A percentile compares a stretch with the other conserved stretches of the same genome.
phyloP scores from a whole-genome alignment of 2,888 invertebrate species.

The Rambutsinella grinnellia region DNA sequence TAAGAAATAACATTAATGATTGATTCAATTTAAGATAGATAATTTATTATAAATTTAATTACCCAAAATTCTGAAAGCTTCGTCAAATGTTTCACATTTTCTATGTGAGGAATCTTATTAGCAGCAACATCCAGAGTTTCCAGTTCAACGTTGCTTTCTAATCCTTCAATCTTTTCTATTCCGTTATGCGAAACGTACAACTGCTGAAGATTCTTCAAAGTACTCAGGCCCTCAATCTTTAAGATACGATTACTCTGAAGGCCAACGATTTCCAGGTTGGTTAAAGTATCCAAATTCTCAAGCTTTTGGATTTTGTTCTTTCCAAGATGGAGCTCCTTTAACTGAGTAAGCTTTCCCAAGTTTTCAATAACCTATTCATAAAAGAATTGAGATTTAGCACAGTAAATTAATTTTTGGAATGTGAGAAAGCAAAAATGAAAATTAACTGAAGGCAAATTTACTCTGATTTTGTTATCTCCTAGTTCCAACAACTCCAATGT shows the following conservation, averaged over 20 bases:
- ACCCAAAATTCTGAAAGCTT: slow-evolving; percentile 97
- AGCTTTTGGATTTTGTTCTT: slow-evolving; percentile 95
- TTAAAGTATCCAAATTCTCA: slow-evolving; percentile 81
- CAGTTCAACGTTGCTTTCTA: slow-evolving; percentile 78
- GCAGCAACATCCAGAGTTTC: slow-evolving; percentile 91
- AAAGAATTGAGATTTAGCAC: slow-evolving; percentile 16
- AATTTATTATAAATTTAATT: slow-evolving; percentile 67
- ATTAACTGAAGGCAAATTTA: slow-evolving; percentile 69
- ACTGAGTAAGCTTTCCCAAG: slow-evolving; percentile 79
- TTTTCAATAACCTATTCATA: slow-evolving; percentile 84
- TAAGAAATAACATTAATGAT: slow-evolving; percentile 25
- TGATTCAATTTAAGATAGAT: slow-evolving; percentile 5
- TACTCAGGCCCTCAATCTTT: slow-evolving; percentile 87
- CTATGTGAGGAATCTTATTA: slow-evolving; percentile 85
- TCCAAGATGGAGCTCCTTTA: slow-evolving; percentile 88
- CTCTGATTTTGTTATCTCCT: slow-evolving; percentile 93
- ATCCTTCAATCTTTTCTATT: slow-evolving; percentile 81
- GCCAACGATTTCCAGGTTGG: slow-evolving; percentile 83
- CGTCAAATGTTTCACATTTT: slow-evolving; percentile 81
- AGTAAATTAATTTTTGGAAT: slow-evolving; percentile 2
- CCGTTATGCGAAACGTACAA: slow-evolving; percentile 96
- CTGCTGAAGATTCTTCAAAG: slow-evolving; percentile 82
- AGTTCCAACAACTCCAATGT: slow-evolving; percentile 89
- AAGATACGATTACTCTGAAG: slow-evolving; percentile 91
- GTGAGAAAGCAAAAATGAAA: neutral